Evolutionary conservation across 1,140 invertebrate genomes (phyloP).

Genomic region (Asbolus verrucosus): DNA sequence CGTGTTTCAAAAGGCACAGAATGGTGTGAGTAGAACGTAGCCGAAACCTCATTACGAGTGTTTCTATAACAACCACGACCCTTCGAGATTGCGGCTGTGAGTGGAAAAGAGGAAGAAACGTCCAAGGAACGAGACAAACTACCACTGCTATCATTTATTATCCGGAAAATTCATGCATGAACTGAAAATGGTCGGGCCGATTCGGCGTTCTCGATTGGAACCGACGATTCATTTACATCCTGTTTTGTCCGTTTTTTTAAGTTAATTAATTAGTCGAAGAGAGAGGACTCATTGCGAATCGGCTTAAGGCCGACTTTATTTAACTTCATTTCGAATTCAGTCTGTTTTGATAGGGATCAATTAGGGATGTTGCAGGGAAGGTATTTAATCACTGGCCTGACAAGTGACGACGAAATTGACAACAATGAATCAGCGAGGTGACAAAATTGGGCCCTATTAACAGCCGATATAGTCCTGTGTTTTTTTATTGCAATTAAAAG

Average conservation of each 20-base stretch:
- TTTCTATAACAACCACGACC: constrained; percentile 59
- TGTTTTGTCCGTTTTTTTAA: constrained; percentile 23
- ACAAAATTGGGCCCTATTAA: not conserved
- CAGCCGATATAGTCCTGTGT: not conserved
- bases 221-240: not conserved
- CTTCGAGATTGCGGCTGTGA: constrained; percentile 53
- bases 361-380: too few species aligned
- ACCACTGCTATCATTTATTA: constrained; percentile 55
- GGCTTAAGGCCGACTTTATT: too few species aligned
- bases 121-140: constrained; percentile 41
- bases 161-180: constrained; percentile 56
- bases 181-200: constrained; percentile 46
- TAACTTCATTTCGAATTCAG: too few species aligned
- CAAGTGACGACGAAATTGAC: constrained; percentile 7
- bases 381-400: constrained; percentile 9
- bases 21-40: constrained; percentile 50
- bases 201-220: constrained; percentile 30
- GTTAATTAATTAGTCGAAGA: constrained; percentile 21
- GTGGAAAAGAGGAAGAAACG: constrained; percentile 43
- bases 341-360: too few species aligned
- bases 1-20: constrained; percentile 37
- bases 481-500: constrained; percentile 24
- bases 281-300: not conserved
- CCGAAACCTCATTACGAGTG: constrained; percentile 58
- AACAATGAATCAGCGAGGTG: too few species aligned